Evolutionary conservation across 2,797 vertebrate genomes (phyloP).

Genomic region (Protonibea diacanthus): DNA sequence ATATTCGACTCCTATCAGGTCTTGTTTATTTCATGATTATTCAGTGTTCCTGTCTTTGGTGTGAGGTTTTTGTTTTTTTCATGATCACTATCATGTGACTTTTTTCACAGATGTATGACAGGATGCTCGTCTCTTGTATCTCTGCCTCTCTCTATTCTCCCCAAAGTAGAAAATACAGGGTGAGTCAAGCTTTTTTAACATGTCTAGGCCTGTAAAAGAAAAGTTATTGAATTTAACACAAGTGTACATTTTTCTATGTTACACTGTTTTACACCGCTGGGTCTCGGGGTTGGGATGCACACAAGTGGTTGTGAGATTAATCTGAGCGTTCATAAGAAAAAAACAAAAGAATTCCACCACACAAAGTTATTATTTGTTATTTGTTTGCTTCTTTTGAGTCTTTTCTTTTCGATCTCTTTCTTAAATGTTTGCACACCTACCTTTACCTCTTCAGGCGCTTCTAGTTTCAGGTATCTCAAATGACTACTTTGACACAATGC

Average conservation of each 20-base stretch:
- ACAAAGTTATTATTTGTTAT: background rate
- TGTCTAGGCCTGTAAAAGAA: background rate
- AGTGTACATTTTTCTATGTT: background rate
- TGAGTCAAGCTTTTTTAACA: conserved; percentile 74
- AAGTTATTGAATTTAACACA: no score
- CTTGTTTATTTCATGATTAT: conserved; percentile 14
- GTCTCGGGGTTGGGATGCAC: background rate
- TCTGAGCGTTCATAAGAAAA: background rate
- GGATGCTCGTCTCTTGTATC: conserved; percentile 88
- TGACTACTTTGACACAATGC: background rate
- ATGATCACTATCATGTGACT: conserved; percentile 18
- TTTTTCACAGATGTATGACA: conserved; percentile 91
- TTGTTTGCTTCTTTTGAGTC: background rate
- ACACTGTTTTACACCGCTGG: background rate
- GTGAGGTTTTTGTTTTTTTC: background rate
- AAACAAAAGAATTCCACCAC: background rate
- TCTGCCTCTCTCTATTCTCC: conserved; percentile 91
- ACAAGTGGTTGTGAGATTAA: background rate
- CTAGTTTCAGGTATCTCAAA: background rate
- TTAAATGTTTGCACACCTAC: background rate
- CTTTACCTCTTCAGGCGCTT: background rate
- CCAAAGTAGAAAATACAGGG: conserved; percentile 92
- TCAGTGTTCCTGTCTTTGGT: conserved; percentile 23
- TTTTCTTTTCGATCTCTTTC: background rate
- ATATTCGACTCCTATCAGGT: conserved; percentile 95